Base-by-base conservation (phyloP, 2,113 vertebrate species). In the Tychaedon coryphoeus region DNA sequence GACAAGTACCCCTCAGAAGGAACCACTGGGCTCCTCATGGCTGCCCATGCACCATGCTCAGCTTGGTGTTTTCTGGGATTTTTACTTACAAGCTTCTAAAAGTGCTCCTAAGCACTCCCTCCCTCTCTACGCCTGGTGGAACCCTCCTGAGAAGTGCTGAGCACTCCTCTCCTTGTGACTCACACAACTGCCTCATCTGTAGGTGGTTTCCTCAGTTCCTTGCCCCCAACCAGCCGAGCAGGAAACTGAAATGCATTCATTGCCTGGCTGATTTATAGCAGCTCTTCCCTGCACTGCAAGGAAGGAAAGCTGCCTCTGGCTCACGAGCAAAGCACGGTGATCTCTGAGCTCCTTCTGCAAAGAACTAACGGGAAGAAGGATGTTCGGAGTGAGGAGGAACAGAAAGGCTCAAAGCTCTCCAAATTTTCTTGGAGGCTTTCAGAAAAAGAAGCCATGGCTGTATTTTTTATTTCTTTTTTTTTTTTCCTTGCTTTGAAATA, bases 191-290 rank as follows among this genome's bases (percentile, higher is more conserved):
- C 82, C 74, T 95, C 94, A 77, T 85, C 78, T 86, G 92, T 88
- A 92, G 90, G 85, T 93, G 94, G 88, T 94, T 95, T 93, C 87
- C 90, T 95, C 92, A 94, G 91, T 94, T 91, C 93, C 74, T 87
- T 94, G 81, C 87, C 87, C 93, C 60, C 19, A 71, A 62, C 85
- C 92, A 43, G 45, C 75, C 0, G 34, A 95, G 81, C 90, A 95
- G 75, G 67, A 54, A 75, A 76, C 67, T 86, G 81, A 85, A 93
- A 90, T 33, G 38, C 47, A 54, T 79, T 88, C 78, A 24, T 4
- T 76, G 56, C 82, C 85, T 77, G 62, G 20, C 71, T 92, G 90
- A 92, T 83, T 91, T 74, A 24, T 14, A 86, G 90, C 56, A 88
- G 75, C 42, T 76, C 85, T 88, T 86, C 70, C 78, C 60, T 92